phyloP scores from a whole-genome alignment of 2,888 invertebrate species.

The Steinernema carpocapsae region DNA sequence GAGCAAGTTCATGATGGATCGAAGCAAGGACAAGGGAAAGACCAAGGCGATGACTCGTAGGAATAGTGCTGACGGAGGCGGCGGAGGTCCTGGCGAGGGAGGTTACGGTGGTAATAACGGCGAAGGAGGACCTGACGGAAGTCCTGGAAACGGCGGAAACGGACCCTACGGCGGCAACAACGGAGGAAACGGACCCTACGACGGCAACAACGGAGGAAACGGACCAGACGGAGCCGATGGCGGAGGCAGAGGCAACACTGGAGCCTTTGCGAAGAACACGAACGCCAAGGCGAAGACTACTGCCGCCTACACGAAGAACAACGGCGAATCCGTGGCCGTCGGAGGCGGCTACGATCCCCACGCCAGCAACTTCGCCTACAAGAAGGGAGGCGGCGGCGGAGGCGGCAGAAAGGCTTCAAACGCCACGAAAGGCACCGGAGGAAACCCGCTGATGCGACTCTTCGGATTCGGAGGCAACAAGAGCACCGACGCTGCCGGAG shows the following conservation, averaged over 20 bases:
- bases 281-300: not conserved
- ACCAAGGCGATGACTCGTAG: not conserved
- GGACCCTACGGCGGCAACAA: not conserved
- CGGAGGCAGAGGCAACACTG: not conserved
- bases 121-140: not conserved
- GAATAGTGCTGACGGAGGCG: not conserved
- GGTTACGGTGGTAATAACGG: not conserved
- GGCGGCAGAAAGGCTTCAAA: too few species aligned
- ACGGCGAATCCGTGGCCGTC: not conserved
- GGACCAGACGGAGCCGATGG: too few species aligned
- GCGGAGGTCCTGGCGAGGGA: not conserved
- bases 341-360: not conserved
- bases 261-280: not conserved
- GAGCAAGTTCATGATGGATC: not conserved
- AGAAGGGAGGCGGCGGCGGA: not conserved
- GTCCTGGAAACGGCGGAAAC: not conserved
- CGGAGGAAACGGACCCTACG: not conserved
- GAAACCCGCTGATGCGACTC: not conserved
- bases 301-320: too few species aligned
- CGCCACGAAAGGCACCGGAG: too few species aligned
- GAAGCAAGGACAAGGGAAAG: not conserved
- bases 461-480: not conserved
- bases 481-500: not conserved
- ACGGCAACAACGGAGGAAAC: not conserved
- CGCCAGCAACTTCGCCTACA: conserved; percentile 7